Conservation (phyloP, 2,113 vertebrate species). For the Cranoglanis bouderius region DNA sequence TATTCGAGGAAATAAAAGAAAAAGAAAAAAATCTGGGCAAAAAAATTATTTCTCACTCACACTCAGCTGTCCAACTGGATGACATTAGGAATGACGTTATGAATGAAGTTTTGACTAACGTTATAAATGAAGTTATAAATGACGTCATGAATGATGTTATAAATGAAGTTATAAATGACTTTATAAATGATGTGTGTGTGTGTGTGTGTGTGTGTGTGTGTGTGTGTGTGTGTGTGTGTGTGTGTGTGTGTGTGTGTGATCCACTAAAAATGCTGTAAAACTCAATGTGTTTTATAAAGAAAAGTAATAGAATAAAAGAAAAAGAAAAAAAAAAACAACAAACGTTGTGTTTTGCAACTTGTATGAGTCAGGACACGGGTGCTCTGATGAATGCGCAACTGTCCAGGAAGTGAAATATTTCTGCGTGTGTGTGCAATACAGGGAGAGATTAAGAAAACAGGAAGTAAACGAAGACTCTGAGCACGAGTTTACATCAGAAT, state of each 20-base stretch:
- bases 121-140: no score
- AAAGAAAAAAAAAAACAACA: neutral
- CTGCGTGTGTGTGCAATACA: neutral
- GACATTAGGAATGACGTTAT: no score
- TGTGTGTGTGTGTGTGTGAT: neutral
- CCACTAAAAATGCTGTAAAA: neutral
- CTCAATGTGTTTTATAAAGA: neutral
- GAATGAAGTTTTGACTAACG: no score
- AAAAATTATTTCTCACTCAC: no score
- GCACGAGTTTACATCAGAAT: neutral
- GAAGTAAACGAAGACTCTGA: neutral
- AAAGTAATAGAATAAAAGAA: neutral
- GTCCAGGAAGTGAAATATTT: conserved; percentile 8
- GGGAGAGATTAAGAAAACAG: neutral
- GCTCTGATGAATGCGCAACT: neutral
- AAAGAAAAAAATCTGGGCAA: neutral
- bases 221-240: neutral
- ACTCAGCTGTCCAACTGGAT: no score
- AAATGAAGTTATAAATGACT: no score
- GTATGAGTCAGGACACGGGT: neutral
- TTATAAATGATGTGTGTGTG: neutral
- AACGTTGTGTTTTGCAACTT: neutral
- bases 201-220: neutral
- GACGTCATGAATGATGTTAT: neutral
- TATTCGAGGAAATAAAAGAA: neutral